phyloP scores from a whole-genome alignment of 1,140 invertebrate species.

The Wasmannia auropunctata region DNA sequence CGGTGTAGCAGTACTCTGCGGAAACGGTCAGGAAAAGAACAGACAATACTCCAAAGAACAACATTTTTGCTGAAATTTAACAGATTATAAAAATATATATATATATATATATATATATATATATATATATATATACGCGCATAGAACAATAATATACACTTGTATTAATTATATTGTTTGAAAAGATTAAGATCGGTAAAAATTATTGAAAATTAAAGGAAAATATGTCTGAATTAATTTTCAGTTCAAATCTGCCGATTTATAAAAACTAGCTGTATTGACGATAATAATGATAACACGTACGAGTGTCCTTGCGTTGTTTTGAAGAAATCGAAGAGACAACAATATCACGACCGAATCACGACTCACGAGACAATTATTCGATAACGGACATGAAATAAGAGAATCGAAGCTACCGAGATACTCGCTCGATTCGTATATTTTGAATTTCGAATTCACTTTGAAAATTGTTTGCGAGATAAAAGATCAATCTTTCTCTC shows the following conservation, averaged over 20 bases:
- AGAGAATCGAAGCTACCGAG: background rate
- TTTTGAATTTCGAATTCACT: too few species aligned
- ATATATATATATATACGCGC: background rate
- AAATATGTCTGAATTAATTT: background rate
- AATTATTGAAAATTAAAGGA: background rate
- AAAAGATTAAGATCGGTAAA: background rate
- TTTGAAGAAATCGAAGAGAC: background rate
- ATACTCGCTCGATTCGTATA: too few species aligned
- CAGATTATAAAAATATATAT: background rate
- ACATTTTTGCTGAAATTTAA: conserved; percentile 84
- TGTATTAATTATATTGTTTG: background rate
- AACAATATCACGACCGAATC: background rate
- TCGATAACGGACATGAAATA: background rate
- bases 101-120: background rate
- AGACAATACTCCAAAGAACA: conserved; percentile 85
- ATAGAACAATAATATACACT: too few species aligned
- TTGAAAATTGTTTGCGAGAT: too few species aligned
- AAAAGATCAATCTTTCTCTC: too few species aligned
- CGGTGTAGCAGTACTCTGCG: conserved; percentile 88
- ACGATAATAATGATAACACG: background rate
- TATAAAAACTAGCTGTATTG: background rate
- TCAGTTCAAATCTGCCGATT: background rate
- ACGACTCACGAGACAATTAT: too few species aligned
- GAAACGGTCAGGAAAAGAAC: conserved; percentile 84
- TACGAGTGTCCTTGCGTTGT: background rate